Evolutionary conservation across 2,113 vertebrate species (phyloP), one percentile per base, ranked within the genome.

Genomic region (Thalassarche chlororhynchos): DNA sequence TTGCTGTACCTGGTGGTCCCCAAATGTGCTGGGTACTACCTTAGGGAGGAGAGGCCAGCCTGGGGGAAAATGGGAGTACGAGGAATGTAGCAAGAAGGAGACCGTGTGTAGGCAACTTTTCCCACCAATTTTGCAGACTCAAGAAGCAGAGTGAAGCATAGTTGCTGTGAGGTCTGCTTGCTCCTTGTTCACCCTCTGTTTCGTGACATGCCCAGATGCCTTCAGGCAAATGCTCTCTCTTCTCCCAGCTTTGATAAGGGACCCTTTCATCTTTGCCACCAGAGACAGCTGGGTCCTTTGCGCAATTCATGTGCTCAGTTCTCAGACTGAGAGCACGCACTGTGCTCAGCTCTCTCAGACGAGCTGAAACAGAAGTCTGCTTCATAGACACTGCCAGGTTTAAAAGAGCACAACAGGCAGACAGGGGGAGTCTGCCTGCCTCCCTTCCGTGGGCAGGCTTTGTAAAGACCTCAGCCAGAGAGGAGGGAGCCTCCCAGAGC

Each of bases 261-360:
- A 54, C 61, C 49, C 62, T 97, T 96, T 96, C 75, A 93, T 93
- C 88, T 93, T 34, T 87, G 54, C 88, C 94, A 84, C 75, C 83
- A 78, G 81, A 87, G 87, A 82, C 72, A 95, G 92, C 66, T 60
- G 61, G 57, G 87, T 62, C 72, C 92, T 91, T 62, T 32, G 49
- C 1, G 6, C 68, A 42, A 68, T 55, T 87, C 66, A 17, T 68
- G 65, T 18, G 65, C 77, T 88, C 68, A 38, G 68, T 71, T 85
- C 92, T 81, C 81, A 69, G 66, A 32, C 49, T 51, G 64, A 94
- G 79, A 89, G 74, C 52, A 54, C 0, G 5, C 40, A 36, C 89
- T 79, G 46, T 57, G 57, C 82, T 92, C 95, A 40, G 47, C 28
- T 19, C 58, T 72, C 80, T 84, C 70, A 5, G 19, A 51, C 0